phyloP scores from a whole-genome alignment of 2,113 vertebrate species.

The Narcine bancroftii region DNA sequence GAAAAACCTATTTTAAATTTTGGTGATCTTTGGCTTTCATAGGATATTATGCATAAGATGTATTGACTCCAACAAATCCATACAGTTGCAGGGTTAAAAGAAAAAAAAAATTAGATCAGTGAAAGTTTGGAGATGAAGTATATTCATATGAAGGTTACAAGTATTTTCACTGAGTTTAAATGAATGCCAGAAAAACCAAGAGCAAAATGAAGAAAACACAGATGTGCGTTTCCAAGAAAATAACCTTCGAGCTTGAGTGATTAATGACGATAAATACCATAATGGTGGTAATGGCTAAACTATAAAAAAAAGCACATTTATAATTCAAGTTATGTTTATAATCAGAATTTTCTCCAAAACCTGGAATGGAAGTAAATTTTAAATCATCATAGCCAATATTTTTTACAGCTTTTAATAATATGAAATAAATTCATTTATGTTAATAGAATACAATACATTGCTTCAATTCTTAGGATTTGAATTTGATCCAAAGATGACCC shows the following conservation, averaged over 20 bases:
- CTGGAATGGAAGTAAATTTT: not conserved
- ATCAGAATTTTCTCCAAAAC: not conserved
- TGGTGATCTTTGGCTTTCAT: not conserved
- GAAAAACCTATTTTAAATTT: not conserved
- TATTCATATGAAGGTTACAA: not conserved
- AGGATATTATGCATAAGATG: not conserved
- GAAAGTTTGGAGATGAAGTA: not conserved
- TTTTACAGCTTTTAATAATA: not conserved
- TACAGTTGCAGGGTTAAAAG: not conserved
- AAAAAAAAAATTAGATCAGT: not conserved
- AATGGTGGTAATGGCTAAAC: not conserved
- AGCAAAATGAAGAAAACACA: constrained; percentile 15
- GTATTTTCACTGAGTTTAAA: not conserved
- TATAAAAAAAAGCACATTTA: not conserved
- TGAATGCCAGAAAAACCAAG: not conserved
- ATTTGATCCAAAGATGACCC: not conserved
- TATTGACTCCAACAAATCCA: not conserved
- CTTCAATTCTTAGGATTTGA: not conserved
- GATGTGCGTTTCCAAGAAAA: not conserved
- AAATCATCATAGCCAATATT: not conserved
- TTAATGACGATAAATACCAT: constrained; percentile 5
- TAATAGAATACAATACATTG: not conserved
- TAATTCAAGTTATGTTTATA: not conserved
- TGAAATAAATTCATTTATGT: not conserved
- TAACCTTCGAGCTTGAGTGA: not conserved